Evolutionary conservation across 2,113 vertebrate genomes (phyloP), one percentile per base, ranked within the genome.

Genomic region (Tursiops truncatus): DNA sequence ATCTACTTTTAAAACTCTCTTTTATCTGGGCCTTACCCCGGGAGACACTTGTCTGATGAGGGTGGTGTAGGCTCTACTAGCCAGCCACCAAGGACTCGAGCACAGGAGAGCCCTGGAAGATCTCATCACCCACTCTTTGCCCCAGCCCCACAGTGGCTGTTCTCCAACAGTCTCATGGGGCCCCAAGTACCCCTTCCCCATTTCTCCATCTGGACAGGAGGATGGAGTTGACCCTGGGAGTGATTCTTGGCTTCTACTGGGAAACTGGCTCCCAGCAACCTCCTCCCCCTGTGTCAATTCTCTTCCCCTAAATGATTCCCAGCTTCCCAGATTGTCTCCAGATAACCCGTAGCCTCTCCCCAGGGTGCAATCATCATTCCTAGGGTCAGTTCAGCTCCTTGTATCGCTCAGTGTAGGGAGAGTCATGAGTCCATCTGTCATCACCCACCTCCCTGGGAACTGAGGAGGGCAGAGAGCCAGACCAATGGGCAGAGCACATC

Each of bases 241-340:
- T 60, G 20, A 94, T 58, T 95, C 87, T 94, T 96, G 92, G 83
- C 70, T 70, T 92, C 92, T 83, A 76, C 86, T 91, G 91, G 95
- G 94, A 92, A 98, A 92, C 80, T 96, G 84, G 76, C 80, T 97
- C 94, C 95, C 76, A 93, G 76, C 28, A 97, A 92, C 92, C 94
- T 97, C 95, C 80, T 95, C 94, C 94, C 89, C 50, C 96, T 94
- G 80, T 84, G 60, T 94, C 97, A 97, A 6, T 90, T 76, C 87
- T 97, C 89, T 97, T 98, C 97, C 74, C 88, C 83, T 96, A 97
- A 98, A 97, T 96, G 96, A 21, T 96, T 97, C 94, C 96, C 97
- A 95, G 97, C 92, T 94, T 97, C 74, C 98, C 98, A 98, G 93
- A 97, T 98, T 97, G 97, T 97, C 97, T 98, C 98, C 97, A 98